Conservation (phyloP, 2,113 vertebrate species). For the Strigops habroptila region DNA sequence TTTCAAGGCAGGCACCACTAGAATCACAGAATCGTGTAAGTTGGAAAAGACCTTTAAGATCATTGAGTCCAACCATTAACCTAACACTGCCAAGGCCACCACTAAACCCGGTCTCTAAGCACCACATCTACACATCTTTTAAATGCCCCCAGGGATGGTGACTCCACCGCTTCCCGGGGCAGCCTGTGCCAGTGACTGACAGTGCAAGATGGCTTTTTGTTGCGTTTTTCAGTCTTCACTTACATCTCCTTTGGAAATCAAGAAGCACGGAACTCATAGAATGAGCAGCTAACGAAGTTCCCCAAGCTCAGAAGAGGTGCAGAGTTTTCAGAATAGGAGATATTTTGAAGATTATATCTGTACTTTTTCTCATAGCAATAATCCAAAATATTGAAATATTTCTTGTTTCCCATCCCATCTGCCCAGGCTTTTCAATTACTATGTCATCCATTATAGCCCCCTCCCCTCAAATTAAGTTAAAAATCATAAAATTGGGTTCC, state of each 20-base stretch:
- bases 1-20: background rate
- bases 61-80: fast-evolving
- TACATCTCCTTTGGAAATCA: background rate
- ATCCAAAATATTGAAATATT: background rate
- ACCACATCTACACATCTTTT: background rate
- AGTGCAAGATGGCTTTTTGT: background rate
- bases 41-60: background rate
- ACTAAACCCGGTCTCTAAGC: background rate
- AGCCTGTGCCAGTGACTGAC: background rate
- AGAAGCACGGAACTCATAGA: background rate
- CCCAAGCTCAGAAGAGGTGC: background rate
- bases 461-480: background rate
- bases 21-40: background rate
- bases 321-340: background rate
- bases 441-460: background rate
- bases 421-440: background rate
- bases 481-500: background rate
- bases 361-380: background rate
- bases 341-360: background rate
- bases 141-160: background rate
- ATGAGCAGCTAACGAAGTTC: background rate
- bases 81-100: background rate
- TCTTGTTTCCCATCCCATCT: background rate
- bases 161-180: background rate
- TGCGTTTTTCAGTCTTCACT: background rate